A percentile compares a stretch with the other conserved stretches of the same genome.
These are phyloP conservation scores for Smittia sp. DNA, from an alignment of 2,888 invertebrate species.

Conservation along the genomic window DNA sequence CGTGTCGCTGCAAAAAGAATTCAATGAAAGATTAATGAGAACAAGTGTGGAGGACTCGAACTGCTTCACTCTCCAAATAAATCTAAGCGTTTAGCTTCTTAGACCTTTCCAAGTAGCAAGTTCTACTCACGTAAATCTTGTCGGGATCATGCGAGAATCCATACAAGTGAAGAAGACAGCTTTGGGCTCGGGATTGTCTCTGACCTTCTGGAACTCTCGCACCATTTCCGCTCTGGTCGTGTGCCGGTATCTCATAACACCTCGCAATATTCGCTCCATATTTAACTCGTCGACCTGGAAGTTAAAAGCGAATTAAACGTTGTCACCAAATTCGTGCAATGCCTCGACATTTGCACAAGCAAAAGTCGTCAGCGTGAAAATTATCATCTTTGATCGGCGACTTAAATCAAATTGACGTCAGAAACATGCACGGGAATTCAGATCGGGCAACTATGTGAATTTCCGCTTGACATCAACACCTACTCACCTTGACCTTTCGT, in stretches of 20 bases:
- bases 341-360: no score
- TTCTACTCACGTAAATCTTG: constrained; percentile 70
- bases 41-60: background rate
- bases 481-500: no score
- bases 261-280: constrained; percentile 86
- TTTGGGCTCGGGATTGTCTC: constrained; percentile 67
- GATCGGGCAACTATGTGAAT: no score
- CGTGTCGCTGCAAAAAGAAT: constrained; percentile 62
- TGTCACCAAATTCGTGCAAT: no score
- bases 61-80: background rate
- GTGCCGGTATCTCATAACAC: constrained; percentile 84
- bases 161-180: constrained; percentile 86
- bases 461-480: no score
- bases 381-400: no score
- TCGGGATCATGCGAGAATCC: constrained; percentile 96
- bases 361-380: no score
- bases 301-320: background rate
- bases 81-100: no score
- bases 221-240: constrained; percentile 83
- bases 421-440: no score
- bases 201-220: constrained; percentile 85
- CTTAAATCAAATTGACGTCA: no score
- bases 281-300: constrained; percentile 42
- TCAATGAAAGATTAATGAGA: no score
- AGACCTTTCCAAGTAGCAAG: no score